phyloP scores from a whole-genome alignment of 1,140 invertebrate genomes.

The Trissolcus basalis region DNA sequence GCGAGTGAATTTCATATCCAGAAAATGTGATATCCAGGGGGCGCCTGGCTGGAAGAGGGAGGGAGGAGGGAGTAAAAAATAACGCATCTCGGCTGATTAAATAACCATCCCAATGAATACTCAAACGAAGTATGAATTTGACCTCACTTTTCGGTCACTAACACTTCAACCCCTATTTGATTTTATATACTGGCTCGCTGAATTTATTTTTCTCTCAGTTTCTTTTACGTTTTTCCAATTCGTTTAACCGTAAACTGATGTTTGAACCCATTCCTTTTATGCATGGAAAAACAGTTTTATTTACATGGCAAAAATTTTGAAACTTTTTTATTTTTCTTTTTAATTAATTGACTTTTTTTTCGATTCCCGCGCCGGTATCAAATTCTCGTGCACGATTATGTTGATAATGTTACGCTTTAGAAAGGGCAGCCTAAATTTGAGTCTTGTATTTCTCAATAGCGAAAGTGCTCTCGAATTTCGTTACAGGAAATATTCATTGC shows the following conservation, averaged over 20 bases:
- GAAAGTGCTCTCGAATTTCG: conserved; percentile 32
- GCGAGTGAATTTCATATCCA: too few relatives aligned
- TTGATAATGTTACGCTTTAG: conserved; percentile 18
- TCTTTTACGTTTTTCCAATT: neutral
- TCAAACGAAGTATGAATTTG: neutral
- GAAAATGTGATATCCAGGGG: too few relatives aligned
- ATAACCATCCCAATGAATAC: neutral
- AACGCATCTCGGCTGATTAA: neutral
- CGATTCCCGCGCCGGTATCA: too few relatives aligned
- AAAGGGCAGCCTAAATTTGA: conserved; percentile 18
- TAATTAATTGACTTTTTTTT: too few relatives aligned
- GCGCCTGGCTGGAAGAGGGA: neutral
- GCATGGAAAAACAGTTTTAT: too few relatives aligned
- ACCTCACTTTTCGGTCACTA: neutral
- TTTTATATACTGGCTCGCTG: neutral
- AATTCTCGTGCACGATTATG: neutral
- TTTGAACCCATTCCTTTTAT: too few relatives aligned
- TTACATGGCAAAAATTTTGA: too few relatives aligned
- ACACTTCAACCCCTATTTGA: conserved; percentile 1
- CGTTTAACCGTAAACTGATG: too few relatives aligned
- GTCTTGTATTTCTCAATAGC: conserved; percentile 12
- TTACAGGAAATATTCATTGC: conserved; percentile 17
- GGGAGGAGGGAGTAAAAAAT: neutral
- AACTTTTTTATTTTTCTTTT: too few relatives aligned
- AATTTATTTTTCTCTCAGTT: neutral